Evolutionary conservation across 2,113 vertebrate genomes (phyloP).

Genomic region (Plotosus lineatus): DNA sequence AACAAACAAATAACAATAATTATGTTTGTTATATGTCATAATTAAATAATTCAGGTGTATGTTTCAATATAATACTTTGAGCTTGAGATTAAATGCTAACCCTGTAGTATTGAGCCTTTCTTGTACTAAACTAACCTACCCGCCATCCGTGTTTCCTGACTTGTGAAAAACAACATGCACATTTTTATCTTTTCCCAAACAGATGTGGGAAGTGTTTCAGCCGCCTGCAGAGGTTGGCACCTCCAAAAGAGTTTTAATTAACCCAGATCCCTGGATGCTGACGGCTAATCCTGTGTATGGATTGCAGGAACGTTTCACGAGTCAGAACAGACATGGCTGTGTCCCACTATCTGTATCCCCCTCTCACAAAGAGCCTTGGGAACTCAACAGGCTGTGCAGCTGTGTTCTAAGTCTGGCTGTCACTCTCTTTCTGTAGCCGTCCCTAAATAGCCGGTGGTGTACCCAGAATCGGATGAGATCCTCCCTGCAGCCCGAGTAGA

Average conservation of each 20-base stretch:
- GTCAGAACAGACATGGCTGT: background rate
- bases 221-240: conserved; percentile 48
- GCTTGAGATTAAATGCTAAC: background rate
- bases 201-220: conserved; percentile 62
- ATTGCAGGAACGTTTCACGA: conserved; percentile 20
- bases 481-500: no score
- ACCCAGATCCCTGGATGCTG: conserved; percentile 65
- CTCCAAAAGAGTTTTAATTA: conserved; percentile 68
- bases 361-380: conserved; percentile 14
- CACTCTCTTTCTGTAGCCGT: background rate
- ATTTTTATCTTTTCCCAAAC: conserved; percentile 60
- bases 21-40: background rate
- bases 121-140: conserved; percentile 3
- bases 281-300: conserved; percentile 60
- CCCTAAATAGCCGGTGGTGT: background rate
- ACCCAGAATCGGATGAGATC: no score
- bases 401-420: background rate
- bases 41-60: background rate
- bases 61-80: background rate
- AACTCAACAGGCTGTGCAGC: conserved; percentile 4
- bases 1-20: no score
- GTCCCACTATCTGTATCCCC: conserved; percentile 10
- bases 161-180: conserved; percentile 19
- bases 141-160: conserved; percentile 1
- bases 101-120: background rate